Percentiles rank a stretch among this genome's conserved stretches.
These are phyloP conservation scores for Centropus unirufus DNA, from an alignment of 2,113 vertebrate genomes.

Conservation along the genomic window DNA sequence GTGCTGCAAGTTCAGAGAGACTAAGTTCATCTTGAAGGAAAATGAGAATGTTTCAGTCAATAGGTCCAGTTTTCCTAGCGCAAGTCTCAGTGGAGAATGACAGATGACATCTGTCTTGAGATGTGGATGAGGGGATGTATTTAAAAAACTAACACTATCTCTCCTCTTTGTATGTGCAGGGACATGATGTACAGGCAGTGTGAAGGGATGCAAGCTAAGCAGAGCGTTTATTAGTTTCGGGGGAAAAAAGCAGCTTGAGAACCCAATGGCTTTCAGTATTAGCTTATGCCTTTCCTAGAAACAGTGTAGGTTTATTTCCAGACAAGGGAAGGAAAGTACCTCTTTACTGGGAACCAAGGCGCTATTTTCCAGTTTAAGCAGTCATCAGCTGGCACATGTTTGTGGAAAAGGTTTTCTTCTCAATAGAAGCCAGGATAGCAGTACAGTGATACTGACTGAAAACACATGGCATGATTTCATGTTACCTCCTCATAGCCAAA, in stretches of 20 bases:
- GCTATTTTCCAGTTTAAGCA: not conserved
- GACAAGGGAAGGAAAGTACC: not conserved
- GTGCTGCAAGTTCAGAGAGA: not conserved
- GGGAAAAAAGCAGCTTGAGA: not conserved
- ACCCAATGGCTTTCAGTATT: not conserved
- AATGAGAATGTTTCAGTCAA: not conserved
- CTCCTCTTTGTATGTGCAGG: not conserved
- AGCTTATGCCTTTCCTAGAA: not conserved
- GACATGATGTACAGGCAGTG: accelerated
- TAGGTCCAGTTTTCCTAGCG: not conserved
- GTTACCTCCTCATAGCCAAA: not conserved
- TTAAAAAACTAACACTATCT: not conserved
- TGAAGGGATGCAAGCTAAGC: not conserved
- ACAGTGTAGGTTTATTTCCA: not conserved
- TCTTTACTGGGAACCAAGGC: not conserved
- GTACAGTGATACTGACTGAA: not conserved
- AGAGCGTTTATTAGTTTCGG: not conserved
- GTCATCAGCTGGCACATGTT: constrained; percentile 30
- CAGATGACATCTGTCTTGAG: not conserved
- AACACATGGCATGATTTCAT: constrained; percentile 14
- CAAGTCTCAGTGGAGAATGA: not conserved
- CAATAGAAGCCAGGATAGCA: not conserved
- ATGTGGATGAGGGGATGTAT: not conserved
- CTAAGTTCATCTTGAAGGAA: not conserved
- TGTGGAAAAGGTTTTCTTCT: constrained; percentile 34